Base-by-base conservation (phyloP, 2,888 invertebrate genomes). In the Ptilodon capucinus region DNA sequence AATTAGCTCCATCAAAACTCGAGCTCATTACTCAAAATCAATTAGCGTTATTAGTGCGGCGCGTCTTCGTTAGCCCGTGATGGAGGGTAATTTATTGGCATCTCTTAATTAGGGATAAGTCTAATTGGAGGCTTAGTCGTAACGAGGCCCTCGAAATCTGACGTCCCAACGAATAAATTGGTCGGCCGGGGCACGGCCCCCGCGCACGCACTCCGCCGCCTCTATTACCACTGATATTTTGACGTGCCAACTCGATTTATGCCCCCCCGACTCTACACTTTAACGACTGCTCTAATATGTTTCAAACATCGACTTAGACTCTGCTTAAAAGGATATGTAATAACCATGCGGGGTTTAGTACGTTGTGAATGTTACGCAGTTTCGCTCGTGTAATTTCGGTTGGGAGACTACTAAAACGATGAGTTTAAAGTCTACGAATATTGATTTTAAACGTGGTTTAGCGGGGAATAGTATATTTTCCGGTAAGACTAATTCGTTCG, bases 71-170 rank as follows among this genome's bases (percentile, higher is more conserved):
- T 90, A 91, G 88, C 76, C 89, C 86, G 86, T 91, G 91, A 91
- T 91, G 91, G 91, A 91, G 91, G 91, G 91, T 91, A 91, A 91
- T 91, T 91, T 91, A 91, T 91, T 90, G 91, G 91, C 91, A 91
- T 91, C 91, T 91, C 91, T 91, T 91, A 91, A 91, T 91, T 91
- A 91, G 91, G 91, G 91, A 91, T 91, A 91, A 91, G 91, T 91
- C 91, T 91, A 91, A 91, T 91, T 91, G 91, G 91, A 86, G 91
- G 91, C 91, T 91, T 91, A 91, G 90, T 86, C 84, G 90, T 91
- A 91, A 91, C 91, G 91, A 91, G 91, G 84, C 91, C 82, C 91
- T 91, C 87, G 86, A 91, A 90, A 91, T 90, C 90, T 91, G 91
- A 90, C 90, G 90, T 88, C 84, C 88, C 86, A 84, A 73, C 82